Conservation (phyloP, 2,113 vertebrate genomes). For the Hylia prasina region DNA sequence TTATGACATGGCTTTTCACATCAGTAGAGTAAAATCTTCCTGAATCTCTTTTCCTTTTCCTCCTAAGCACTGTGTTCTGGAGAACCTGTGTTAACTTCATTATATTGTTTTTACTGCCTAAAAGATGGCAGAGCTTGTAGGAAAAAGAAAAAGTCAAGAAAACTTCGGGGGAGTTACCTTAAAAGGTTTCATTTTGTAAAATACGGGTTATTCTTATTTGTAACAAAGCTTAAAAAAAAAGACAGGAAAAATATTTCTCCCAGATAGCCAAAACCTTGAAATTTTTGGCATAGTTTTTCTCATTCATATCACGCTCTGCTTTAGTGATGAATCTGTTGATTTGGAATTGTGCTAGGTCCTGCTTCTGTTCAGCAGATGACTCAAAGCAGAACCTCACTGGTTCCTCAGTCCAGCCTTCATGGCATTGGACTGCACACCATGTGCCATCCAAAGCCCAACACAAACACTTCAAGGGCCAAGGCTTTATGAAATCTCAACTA, state of each 20-base stretch:
- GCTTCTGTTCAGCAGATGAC: neutral
- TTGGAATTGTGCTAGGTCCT: neutral
- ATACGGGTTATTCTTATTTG: neutral
- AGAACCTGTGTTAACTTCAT: neutral
- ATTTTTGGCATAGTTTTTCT: neutral
- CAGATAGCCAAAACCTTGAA: accelerated
- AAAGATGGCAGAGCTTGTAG: neutral
- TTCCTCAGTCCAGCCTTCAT: neutral
- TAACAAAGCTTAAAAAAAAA: neutral
- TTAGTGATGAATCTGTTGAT: neutral
- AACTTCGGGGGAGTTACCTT: accelerated
- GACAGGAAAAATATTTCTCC: neutral
- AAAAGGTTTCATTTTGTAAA: neutral
- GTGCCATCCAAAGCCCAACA: neutral
- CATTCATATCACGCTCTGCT: neutral
- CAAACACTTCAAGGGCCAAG: neutral
- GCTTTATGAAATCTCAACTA: neutral
- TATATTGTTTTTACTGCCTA: neutral
- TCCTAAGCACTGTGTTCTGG: neutral
- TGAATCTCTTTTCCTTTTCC: neutral
- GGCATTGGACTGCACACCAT: neutral
- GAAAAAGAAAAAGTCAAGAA: neutral
- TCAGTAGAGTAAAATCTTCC: neutral
- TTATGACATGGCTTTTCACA: neutral
- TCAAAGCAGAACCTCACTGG: neutral